Conservation (phyloP, 2,888 invertebrate genomes). For the Ophonus ardosiacus region DNA sequence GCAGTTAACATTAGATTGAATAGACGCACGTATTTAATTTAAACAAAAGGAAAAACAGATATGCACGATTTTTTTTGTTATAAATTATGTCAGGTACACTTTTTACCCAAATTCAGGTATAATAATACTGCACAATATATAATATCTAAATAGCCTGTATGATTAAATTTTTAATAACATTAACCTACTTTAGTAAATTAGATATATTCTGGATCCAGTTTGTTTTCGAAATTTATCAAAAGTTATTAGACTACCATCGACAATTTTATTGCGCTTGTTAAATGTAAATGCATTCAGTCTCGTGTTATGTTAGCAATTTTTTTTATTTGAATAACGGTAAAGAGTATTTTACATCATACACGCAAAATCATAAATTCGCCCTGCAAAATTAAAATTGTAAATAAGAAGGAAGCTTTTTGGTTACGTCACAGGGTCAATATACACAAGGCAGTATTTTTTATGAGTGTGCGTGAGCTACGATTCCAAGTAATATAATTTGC, state of each 20-base stretch:
- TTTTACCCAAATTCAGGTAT: too few relatives aligned
- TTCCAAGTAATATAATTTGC: constrained; percentile 27
- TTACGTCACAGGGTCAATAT: constrained; percentile 36
- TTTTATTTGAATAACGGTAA: background rate
- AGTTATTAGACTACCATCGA: background rate
- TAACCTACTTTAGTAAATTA: background rate
- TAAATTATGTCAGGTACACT: too few relatives aligned
- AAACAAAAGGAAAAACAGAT: background rate
- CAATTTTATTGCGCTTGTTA: background rate
- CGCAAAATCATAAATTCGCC: background rate
- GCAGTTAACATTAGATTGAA: background rate
- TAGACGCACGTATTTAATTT: background rate
- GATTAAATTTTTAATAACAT: background rate
- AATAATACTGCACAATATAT: too few relatives aligned
- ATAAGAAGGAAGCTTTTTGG: constrained; percentile 28
- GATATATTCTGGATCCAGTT: background rate
- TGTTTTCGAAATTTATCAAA: background rate
- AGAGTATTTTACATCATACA: background rate
- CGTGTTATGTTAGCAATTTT: background rate
- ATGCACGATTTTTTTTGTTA: too few relatives aligned
- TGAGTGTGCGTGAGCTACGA: constrained; percentile 29
- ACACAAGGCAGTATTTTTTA: constrained; percentile 37
- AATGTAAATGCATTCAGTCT: background rate
- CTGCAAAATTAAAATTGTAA: constrained; percentile 34
- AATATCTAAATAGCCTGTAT: too few relatives aligned